Base-by-base conservation (phyloP, 2,888 invertebrate species). In the Sarcophaga carnaria region DNA sequence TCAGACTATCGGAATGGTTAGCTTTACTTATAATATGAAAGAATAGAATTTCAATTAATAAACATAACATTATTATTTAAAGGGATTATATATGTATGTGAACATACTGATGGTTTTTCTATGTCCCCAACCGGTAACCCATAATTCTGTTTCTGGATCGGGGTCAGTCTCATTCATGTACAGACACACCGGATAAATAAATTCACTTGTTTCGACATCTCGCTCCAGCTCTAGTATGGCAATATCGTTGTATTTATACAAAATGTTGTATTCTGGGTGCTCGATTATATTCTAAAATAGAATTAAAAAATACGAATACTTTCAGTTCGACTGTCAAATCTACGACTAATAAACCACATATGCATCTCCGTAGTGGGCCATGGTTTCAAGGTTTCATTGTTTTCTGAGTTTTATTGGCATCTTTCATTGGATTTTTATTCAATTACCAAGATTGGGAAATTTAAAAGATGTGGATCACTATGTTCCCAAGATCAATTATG, bases 101-200 rank as follows among this genome's bases (percentile, higher is more conserved):
- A 60, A 89, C 90, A 88, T 88, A 93, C 92, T 91, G 5, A 84
- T 89, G 25, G 77, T 88, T 86, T 92, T 90, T 22, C 90, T 86
- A 0, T 89, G 81, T 1, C 92, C 92, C 93, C 93, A 92, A 20
- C 92, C 92, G 45, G 92, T 89, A 1, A 92, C 92, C 80, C 87
- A 91, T 11, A 92, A 84, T 49, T 80, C 80, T 2, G 88, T 47
- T 0, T 59, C 49, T 2, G 76, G 6, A 4, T 90, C 89, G 0
- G 93, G 90, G 88, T 92, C 92, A 0, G 2, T 47, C 5, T 47
- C 10, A 4, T 90, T 80, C 0, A 90, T 89, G 62, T 92, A 88
- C 62, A 92, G 76, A 69, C 92, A 92, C 10, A 91, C 89, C n/a
- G 92, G 90, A 85, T 86, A 89, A 2, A 90, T 83, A 20, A 84